Percentiles rank a stretch among this genome's conserved stretches.
Conservation (phyloP, 1,140 invertebrate species). For the Pogonus chalceus region DNA sequence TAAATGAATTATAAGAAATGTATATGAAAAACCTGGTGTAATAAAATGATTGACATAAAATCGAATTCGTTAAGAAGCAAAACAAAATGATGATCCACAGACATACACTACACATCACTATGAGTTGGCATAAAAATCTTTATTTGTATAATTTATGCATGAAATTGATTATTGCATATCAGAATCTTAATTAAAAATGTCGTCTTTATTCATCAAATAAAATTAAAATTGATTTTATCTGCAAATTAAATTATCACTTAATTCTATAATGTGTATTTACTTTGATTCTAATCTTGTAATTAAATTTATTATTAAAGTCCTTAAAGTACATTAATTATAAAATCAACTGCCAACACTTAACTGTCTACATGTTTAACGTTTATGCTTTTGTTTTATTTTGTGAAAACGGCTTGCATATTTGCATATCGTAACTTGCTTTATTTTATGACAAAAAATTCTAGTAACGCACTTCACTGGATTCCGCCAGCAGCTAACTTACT, state of each 20-base stretch:
- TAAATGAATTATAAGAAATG: too few species aligned
- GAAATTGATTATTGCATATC: background rate
- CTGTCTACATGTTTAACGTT: too few species aligned
- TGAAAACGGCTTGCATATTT: background rate
- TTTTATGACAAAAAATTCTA: background rate
- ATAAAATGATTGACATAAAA: too few species aligned
- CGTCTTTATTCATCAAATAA: background rate
- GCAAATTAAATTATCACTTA: constrained; percentile 1
- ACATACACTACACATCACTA: too few species aligned
- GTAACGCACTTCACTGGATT: background rate
- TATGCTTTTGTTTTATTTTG: too few species aligned
- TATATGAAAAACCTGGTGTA: too few species aligned
- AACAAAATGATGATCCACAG: too few species aligned
- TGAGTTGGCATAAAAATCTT: background rate
- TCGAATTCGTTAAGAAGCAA: too few species aligned
- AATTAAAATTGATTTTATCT: constrained; percentile 2
- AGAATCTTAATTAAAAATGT: constrained; percentile 2
- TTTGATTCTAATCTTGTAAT: constrained; percentile 5
- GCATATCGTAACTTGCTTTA: background rate
- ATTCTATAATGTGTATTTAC: background rate
- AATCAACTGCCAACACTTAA: too few species aligned
- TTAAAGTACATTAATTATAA: too few species aligned
- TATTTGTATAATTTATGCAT: constrained; percentile 7
- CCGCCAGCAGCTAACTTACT: background rate
- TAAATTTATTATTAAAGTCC: too few species aligned